Percentiles rank a stretch among this genome's conserved stretches.
Evolutionary conservation across 2,797 vertebrate species (phyloP).

Genomic region (Myotis vivesi): DNA sequence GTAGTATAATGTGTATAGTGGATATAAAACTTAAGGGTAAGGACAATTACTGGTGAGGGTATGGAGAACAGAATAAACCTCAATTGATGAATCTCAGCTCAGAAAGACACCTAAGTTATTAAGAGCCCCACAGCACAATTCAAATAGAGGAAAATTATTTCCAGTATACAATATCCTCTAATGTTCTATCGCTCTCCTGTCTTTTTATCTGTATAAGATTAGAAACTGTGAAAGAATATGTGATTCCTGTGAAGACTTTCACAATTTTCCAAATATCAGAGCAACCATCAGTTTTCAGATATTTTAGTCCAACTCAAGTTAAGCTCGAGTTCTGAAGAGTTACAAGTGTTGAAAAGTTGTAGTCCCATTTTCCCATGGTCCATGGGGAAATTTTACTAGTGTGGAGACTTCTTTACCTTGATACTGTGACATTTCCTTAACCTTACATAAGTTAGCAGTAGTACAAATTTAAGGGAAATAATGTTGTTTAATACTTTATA

Average conservation of each 20-base stretch:
- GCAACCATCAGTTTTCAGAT: constrained; percentile 45
- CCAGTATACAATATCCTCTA: constrained; percentile 11
- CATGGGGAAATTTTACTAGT: not conserved
- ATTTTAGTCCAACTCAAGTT: constrained; percentile 43
- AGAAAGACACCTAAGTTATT: not conserved
- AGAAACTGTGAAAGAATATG: not conserved
- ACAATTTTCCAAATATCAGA: not conserved
- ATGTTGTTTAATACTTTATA: not conserved
- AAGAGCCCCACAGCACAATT: not conserved
- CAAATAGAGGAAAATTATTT: constrained; percentile 37
- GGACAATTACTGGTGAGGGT: not conserved
- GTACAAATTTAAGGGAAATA: constrained; percentile 8
- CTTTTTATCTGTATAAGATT: not conserved
- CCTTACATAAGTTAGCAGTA: not conserved
- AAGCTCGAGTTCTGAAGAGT: constrained; percentile 37
- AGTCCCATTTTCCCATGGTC: not conserved
- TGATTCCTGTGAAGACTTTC: constrained; percentile 18
- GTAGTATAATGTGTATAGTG: not conserved
- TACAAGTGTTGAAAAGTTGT: not conserved
- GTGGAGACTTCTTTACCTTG: not conserved
- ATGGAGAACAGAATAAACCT: not conserved
- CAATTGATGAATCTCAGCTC: not conserved
- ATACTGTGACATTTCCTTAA: not conserved
- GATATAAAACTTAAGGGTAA: constrained; percentile 7
- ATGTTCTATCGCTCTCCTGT: not conserved